Evolutionary conservation across 2,113 vertebrate species (phyloP).

Genomic region (Corythaeola cristata): DNA sequence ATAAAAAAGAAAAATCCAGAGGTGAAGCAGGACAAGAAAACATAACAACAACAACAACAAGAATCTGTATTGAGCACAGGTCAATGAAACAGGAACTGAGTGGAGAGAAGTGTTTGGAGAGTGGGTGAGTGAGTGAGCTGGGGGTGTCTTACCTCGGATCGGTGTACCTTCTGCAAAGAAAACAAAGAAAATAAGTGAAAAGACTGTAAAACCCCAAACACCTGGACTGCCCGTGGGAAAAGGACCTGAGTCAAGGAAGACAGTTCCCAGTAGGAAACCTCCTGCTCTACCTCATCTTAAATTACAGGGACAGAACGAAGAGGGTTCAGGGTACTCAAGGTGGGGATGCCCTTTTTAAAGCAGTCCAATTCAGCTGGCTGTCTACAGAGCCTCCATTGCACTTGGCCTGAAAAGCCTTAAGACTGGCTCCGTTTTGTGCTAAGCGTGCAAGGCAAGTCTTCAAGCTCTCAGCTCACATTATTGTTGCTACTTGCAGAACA

Average conservation of each 20-base stretch:
- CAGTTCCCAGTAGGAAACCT: conserved; percentile 28
- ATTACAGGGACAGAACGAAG: background rate
- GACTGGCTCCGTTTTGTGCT: background rate
- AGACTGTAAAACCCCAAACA: conserved; percentile 66
- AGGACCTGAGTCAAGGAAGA: conserved; percentile 64
- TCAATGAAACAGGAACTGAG: conserved; percentile 51
- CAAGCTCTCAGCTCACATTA: background rate
- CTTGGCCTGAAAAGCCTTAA: background rate
- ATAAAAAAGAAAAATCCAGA: conserved; percentile 23
- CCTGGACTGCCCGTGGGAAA: conserved; percentile 54
- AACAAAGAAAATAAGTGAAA: conserved; percentile 77
- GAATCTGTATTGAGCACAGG: conserved; percentile 28
- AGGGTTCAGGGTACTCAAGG: background rate
- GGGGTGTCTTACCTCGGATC: conserved; percentile 94
- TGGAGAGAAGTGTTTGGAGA: conserved; percentile 52
- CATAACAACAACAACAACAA: background rate
- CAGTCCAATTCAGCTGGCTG: background rate
- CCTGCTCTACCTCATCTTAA: background rate
- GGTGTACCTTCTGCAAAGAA: conserved; percentile 96
- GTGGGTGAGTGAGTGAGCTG: conserved; percentile 41
- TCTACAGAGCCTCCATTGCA: background rate
- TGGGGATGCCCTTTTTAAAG: background rate
- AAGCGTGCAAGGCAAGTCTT: background rate
- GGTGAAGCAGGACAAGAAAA: conserved; percentile 44
- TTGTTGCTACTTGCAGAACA: background rate